phyloP scores from a whole-genome alignment of 1,140 invertebrate genomes.

The Pogonognathellus flavescens region DNA sequence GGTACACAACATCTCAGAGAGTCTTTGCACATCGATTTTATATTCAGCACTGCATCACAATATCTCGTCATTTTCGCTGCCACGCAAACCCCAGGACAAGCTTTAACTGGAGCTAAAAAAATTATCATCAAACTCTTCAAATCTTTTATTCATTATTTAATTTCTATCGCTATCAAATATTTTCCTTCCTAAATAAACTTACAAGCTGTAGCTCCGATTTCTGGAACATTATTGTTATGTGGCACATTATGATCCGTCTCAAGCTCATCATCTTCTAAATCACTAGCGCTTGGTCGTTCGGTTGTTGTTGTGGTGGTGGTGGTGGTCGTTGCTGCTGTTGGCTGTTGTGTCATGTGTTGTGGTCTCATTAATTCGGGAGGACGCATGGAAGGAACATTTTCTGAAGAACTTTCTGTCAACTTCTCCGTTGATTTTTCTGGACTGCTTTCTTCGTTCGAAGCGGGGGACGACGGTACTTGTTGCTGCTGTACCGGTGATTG shows the following conservation, averaged over 20 bases:
- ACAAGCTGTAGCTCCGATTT: not conserved
- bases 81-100: conserved; percentile 86
- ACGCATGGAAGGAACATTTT: conserved; percentile 49
- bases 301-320: not conserved
- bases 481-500: conserved; percentile 61
- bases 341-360: not conserved
- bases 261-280: conserved; percentile 22
- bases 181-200: conserved; percentile 3
- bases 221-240: conserved; percentile 6
- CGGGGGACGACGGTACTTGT: not conserved
- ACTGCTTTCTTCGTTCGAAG: conserved; percentile 11
- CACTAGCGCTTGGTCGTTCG: not conserved
- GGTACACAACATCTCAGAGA: conserved; percentile 81
- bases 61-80: conserved; percentile 84
- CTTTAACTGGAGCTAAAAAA: conserved; percentile 70
- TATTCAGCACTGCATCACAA: conserved; percentile 84
- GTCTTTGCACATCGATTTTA: conserved; percentile 75
- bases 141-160: not conserved
- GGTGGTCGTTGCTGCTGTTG: not conserved
- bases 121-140: not conserved
- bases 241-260: not conserved
- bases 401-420: not conserved
- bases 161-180: too few species aligned
- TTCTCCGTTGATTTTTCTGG: not conserved
- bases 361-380: conserved; percentile 57